Evolutionary conservation across 1,140 invertebrate genomes (phyloP).

Genomic region (Colletes gigas): DNA sequence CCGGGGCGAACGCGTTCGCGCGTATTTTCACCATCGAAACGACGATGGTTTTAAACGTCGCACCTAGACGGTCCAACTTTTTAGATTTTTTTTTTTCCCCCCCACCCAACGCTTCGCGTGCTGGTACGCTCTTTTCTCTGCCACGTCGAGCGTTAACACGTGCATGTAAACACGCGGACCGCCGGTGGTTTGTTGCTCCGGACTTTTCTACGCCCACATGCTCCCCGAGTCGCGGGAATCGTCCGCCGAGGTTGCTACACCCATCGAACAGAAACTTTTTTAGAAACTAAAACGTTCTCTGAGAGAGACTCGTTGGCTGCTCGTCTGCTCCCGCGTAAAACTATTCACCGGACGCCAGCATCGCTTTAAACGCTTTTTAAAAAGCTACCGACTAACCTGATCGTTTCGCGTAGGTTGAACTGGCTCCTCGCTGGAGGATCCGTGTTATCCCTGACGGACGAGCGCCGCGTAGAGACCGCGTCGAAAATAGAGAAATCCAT

Average conservation of each 20-base stretch:
- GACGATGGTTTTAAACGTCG: background rate
- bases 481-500: constrained; percentile 51
- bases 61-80: background rate
- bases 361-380: too few species aligned
- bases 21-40: background rate
- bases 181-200: constrained; percentile 24
- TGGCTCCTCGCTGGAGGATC: background rate
- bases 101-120: constrained; percentile 17
- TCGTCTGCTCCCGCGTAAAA: too few species aligned
- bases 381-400: constrained; percentile 19
- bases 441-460: constrained; percentile 15
- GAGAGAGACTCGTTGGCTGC: too few species aligned
- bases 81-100: background rate
- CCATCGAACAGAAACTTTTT: too few species aligned
- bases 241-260: background rate
- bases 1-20: background rate
- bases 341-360: too few species aligned
- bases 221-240: too few species aligned
- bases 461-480: constrained; percentile 19
- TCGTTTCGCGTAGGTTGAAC: constrained; percentile 10
- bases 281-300: too few species aligned
- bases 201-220: constrained; percentile 4
- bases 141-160: constrained; percentile 15
- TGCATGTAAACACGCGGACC: constrained; percentile 25
- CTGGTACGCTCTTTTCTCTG: constrained; percentile 5